These are phyloP conservation scores for Sebastolobus alascanus DNA, from an alignment of 2,797 vertebrate genomes.

Conservation along the genomic window DNA sequence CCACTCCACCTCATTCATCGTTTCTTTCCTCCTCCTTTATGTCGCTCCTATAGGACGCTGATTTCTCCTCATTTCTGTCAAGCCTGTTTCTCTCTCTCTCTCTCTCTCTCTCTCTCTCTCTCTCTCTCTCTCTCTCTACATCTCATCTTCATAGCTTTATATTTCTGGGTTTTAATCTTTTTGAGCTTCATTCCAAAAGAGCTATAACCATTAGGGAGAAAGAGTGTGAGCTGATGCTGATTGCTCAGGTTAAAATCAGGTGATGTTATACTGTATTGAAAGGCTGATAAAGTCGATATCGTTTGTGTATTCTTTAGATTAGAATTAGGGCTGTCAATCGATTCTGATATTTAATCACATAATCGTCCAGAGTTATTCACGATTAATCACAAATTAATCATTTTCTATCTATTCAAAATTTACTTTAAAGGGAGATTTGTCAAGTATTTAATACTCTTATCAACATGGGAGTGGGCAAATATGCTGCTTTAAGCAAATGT, in stretches of 20 bases:
- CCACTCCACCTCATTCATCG: conserved; percentile 44
- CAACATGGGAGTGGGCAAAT: too few relatives aligned
- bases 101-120: conserved; percentile 1
- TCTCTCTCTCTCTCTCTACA: neutral
- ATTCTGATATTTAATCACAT: accelerated
- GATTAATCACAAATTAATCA: too few relatives aligned
- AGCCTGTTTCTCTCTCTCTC: conserved; percentile 6
- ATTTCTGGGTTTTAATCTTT: conserved; percentile 6
- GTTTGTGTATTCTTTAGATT: neutral
- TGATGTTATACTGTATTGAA: neutral
- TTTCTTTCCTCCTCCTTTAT: conserved; percentile 19
- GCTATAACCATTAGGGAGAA: neutral
- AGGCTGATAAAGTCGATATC: neutral
- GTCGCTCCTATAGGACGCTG: conserved; percentile 20
- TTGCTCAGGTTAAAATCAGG: neutral
- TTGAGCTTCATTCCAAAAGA: neutral
- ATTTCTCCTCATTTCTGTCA: conserved; percentile 28
- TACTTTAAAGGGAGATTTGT: too few relatives aligned
- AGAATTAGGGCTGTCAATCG: too few relatives aligned
- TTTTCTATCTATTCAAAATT: too few relatives aligned
- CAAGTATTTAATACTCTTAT: too few relatives aligned
- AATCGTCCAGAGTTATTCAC: too few relatives aligned
- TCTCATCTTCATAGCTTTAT: conserved; percentile 23
- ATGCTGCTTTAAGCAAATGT: too few relatives aligned
- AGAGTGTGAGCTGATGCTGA: neutral